These are phyloP conservation scores for Carcina quercana DNA, from an alignment of 2,888 invertebrate species.

Conservation along the genomic window DNA sequence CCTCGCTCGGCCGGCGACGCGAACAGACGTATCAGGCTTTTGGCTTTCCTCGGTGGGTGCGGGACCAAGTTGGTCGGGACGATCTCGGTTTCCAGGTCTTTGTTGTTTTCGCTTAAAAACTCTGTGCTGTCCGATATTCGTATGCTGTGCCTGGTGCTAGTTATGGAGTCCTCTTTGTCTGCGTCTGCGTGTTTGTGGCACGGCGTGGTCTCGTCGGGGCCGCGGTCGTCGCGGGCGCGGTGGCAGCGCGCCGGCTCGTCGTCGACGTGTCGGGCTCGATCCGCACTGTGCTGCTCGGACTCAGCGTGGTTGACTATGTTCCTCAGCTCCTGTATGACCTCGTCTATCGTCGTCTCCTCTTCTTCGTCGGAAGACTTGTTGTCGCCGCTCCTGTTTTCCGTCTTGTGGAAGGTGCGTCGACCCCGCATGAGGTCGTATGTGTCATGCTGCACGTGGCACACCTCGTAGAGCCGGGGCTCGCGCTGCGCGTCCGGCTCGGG, in stretches of 20 bases:
- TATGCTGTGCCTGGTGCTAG: slow-evolving; percentile 69
- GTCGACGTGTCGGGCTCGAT: slow-evolving; percentile 38
- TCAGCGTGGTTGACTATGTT: slow-evolving; percentile 91
- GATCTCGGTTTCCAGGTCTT: slow-evolving; percentile 79
- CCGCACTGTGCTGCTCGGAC: slow-evolving; percentile 76
- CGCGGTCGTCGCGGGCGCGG: slow-evolving; percentile 57
- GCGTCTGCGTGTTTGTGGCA: slow-evolving; percentile 45
- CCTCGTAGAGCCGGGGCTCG: slow-evolving; percentile 76
- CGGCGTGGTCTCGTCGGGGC: slow-evolving; percentile 44
- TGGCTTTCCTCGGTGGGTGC: slow-evolving; percentile 85
- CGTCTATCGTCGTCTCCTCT: slow-evolving; percentile 89
- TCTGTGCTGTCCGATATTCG: slow-evolving; percentile 61
- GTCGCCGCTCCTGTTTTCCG: slow-evolving; percentile 44
- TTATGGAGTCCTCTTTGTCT: slow-evolving; percentile 69
- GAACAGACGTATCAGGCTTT: slow-evolving; percentile 81
- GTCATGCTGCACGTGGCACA: slow-evolving; percentile 75
- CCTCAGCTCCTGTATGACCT: slow-evolving; percentile 88
- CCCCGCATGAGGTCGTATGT: slow-evolving; percentile 65
- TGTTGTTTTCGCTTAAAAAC: slow-evolving; percentile 62
- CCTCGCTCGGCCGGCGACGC: slow-evolving; percentile 76
- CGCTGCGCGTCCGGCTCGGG: slow-evolving; percentile 79
- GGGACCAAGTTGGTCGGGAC: slow-evolving; percentile 86
- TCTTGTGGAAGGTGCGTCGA: slow-evolving; percentile 55
- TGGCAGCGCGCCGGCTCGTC: slow-evolving; percentile 52
- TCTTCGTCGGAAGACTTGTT: slow-evolving; percentile 76